phyloP scores from a whole-genome alignment of 2,797 vertebrate genomes.

The Falco berigora region DNA sequence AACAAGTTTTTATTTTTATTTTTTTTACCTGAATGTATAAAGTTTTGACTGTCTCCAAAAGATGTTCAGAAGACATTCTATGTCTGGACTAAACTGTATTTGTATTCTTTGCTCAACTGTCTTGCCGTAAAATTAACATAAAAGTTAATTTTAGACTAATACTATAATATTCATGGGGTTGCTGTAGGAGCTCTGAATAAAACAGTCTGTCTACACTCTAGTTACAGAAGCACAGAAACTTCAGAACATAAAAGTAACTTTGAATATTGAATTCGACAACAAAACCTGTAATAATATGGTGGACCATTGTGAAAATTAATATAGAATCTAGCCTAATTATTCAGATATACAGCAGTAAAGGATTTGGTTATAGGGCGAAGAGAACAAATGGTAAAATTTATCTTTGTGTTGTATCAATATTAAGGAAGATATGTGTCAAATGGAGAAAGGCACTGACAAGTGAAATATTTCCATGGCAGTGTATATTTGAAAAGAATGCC shows the following conservation, averaged over 20 bases:
- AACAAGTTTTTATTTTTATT: not conserved
- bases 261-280: not conserved
- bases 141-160: not conserved
- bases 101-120: not conserved
- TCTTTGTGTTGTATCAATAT: not conserved
- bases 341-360: not conserved
- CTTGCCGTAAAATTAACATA: not conserved
- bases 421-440: not conserved
- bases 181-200: not conserved
- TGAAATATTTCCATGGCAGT: not conserved
- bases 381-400: not conserved
- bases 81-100: not conserved
- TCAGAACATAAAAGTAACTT: not conserved
- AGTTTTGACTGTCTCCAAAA: not conserved
- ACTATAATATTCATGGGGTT: not conserved
- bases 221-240: not conserved
- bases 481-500: not conserved
- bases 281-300: not conserved
- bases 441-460: not conserved
- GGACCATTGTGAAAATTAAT: not conserved
- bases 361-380: not conserved
- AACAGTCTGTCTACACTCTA: not conserved
- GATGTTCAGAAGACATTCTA: not conserved
- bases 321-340: not conserved
- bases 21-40: not conserved